Conservation (phyloP, 2,113 vertebrate genomes). For the Lagenorhynchus albirostris region DNA sequence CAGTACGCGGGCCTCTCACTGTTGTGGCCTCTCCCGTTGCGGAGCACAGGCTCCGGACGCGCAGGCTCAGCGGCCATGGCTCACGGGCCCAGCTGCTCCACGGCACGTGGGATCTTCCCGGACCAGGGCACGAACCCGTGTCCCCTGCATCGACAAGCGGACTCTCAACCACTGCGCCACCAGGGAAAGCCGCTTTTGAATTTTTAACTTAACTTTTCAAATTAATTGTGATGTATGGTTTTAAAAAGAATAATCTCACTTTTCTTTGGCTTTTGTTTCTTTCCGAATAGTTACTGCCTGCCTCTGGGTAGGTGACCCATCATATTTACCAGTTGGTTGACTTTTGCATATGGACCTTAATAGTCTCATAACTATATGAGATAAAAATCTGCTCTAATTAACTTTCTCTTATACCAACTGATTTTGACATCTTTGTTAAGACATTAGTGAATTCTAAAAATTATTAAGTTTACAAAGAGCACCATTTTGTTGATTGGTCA, state of each 20-base stretch:
- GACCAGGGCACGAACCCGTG: too few relatives aligned
- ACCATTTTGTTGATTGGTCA: constrained; percentile 19
- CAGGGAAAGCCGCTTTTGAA: not conserved
- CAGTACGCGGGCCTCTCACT: too few relatives aligned
- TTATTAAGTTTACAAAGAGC: not conserved
- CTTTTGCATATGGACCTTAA: not conserved
- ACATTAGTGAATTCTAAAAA: not conserved
- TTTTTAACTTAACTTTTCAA: not conserved
- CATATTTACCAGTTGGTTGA: not conserved
- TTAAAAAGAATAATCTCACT: not conserved
- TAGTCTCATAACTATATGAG: not conserved
- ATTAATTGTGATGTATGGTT: not conserved
- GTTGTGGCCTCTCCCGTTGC: too few relatives aligned
- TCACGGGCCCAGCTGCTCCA: too few relatives aligned
- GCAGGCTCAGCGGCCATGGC: too few relatives aligned
- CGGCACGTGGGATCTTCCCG: too few relatives aligned
- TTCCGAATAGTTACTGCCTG: constrained; percentile 37
- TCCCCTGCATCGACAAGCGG: too few relatives aligned
- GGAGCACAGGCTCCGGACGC: too few relatives aligned
- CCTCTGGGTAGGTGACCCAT: not conserved
- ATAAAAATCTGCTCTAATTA: constrained; percentile 37
- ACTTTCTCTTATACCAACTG: not conserved
- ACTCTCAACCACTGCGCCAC: too few relatives aligned
- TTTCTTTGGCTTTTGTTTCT: constrained; percentile 1
- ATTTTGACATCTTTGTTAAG: not conserved